These are phyloP conservation scores for Parthenolecanium corni DNA, from an alignment of 2,888 invertebrate genomes.

Conservation along the genomic window DNA sequence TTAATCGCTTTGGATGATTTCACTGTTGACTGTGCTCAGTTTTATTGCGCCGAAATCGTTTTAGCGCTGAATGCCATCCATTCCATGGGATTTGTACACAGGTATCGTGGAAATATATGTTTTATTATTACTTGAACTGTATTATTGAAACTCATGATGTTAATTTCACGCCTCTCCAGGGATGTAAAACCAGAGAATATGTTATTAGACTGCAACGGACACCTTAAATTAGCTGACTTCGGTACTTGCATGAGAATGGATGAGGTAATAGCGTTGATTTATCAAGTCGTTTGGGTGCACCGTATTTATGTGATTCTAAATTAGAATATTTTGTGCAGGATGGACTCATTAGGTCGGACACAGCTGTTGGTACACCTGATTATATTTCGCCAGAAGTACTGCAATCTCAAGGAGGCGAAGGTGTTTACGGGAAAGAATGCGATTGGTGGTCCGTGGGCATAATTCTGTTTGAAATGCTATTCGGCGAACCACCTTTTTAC, in stretches of 20 bases:
- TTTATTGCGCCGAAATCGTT: constrained; percentile 96
- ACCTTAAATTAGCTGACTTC: constrained; percentile 97
- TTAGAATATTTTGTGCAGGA: constrained; percentile 46
- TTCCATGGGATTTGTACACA: constrained; percentile 82
- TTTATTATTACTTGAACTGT: not conserved
- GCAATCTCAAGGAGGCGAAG: constrained; percentile 90
- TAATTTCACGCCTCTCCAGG: constrained; percentile 43
- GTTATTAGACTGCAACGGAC: constrained; percentile 88
- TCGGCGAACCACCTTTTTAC: constrained; percentile 94
- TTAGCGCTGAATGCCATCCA: constrained; percentile 96
- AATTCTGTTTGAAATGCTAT: constrained; percentile 96
- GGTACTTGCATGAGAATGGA: constrained; percentile 99
- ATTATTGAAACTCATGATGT: not conserved
- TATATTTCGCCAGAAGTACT: constrained; percentile 98
- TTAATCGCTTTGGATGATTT: constrained; percentile 98
- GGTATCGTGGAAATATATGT: constrained; percentile 37
- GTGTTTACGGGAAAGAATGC: constrained; percentile 93
- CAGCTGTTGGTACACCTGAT: constrained; percentile 98
- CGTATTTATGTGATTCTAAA: not conserved
- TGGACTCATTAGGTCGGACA: constrained; percentile 89
- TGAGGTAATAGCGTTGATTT: constrained; percentile 40
- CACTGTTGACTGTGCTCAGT: constrained; percentile 96
- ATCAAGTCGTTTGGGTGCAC: not conserved
- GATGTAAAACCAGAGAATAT: constrained; percentile 99
- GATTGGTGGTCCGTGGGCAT: constrained; percentile 99